Evolutionary conservation across 2,113 vertebrate species (phyloP), one percentile per base, ranked within the genome.

Genomic region (Arenaria interpres): DNA sequence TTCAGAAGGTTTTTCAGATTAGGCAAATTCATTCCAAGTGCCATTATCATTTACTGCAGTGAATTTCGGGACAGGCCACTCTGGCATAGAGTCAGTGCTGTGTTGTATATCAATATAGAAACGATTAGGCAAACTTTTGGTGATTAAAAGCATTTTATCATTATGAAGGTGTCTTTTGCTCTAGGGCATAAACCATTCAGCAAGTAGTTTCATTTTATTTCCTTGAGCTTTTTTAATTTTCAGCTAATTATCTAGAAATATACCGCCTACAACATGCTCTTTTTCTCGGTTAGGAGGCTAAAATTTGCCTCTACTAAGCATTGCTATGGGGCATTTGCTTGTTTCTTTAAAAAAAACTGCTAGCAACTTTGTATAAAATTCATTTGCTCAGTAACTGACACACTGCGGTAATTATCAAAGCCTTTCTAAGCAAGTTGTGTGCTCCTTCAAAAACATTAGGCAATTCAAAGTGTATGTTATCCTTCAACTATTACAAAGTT

Each of bases 181-280:
- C 63, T 23, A 37, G 79, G 88, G 67, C 63, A 57, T 28, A 94
- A 95, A 53, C 57, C 59, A 83, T 95, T 92, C 91, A 96, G 78
- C 59, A 86, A 96, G 72, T 43, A 66, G 91, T 95, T 91, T 75
- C 46, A 57, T 91, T 93, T 97, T 95, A 82, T 89, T 94, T 96
- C 92, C 68, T 90, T 80, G 75, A 96, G 78, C 53, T 89, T 91
- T 93, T 96, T 93, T 39, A 86, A 90, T 96, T 96, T 97, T 93
- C 59, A 83, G 37, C 78, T 97, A 93, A 96, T 97, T 94, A 96
- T n/a, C 63, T 95, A 88, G 91, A 96, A 96, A 91, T 93, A 85
- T 16, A 80, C 73, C 50, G 88, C 94, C 77, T 84, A 86, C 88
- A 94, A 96, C 82, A 95, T 50, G 43, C 59, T 85, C 74, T 54